phyloP scores from a whole-genome alignment of 2,888 invertebrate genomes.

The Acanthococcus lagerstroemiae region DNA sequence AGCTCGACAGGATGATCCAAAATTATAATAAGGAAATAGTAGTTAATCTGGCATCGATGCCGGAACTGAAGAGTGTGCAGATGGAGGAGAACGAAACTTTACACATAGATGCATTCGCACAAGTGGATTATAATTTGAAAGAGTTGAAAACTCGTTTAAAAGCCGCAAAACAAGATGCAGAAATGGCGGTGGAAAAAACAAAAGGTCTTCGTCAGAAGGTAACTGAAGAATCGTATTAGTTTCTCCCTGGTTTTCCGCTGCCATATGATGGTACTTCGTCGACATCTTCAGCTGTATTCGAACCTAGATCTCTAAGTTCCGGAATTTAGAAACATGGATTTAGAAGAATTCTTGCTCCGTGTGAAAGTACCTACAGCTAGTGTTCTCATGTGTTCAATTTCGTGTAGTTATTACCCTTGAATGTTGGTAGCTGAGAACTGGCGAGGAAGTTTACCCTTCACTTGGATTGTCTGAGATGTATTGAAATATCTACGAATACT shows the following conservation, averaged over 20 bases:
- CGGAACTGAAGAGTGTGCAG: constrained; percentile 25
- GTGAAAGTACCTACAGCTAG: too few relatives aligned
- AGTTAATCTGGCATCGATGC: constrained; percentile 25
- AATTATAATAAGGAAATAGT: constrained; percentile 29
- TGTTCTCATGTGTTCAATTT: too few relatives aligned
- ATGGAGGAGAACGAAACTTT: background rate
- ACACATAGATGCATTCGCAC: constrained; percentile 1
- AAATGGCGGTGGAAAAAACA: background rate
- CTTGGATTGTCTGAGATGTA: too few relatives aligned
- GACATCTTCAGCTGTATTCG: too few relatives aligned
- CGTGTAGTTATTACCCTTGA: too few relatives aligned
- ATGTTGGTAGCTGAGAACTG: too few relatives aligned
- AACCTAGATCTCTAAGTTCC: too few relatives aligned
- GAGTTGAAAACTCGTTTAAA: background rate
- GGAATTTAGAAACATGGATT: too few relatives aligned
- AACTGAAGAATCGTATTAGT: too few relatives aligned
- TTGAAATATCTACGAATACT: background rate
- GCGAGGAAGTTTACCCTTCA: background rate
- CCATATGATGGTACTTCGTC: too few relatives aligned
- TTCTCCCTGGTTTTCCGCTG: too few relatives aligned
- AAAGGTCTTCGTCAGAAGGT: background rate
- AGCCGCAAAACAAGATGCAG: background rate
- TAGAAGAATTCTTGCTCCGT: too few relatives aligned
- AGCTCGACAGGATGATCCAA: constrained; percentile 30
- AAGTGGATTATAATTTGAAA: background rate